A percentile compares a stretch with the other conserved stretches of the same genome.
phyloP scores from a whole-genome alignment of 1,140 invertebrate genomes.

The Artemia franciscana region DNA sequence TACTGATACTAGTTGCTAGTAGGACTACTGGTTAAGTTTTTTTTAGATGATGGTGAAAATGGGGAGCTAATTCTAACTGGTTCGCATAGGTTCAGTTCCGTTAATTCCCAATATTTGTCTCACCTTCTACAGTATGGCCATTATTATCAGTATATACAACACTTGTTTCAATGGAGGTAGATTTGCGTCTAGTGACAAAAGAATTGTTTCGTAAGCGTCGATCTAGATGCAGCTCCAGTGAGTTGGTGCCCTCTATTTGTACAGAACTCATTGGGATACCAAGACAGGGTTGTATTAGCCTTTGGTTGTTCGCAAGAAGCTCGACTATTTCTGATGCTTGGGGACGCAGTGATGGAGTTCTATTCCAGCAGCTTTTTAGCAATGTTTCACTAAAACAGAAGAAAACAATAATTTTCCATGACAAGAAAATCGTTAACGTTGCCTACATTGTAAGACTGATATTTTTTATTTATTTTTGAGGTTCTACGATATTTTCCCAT shows the following conservation, averaged over 20 bases:
- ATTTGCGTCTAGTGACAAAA: not conserved
- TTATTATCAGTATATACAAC: not conserved
- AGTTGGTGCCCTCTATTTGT: slow-evolving; percentile 33
- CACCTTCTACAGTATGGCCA: not conserved
- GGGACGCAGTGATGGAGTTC: slow-evolving; percentile 39
- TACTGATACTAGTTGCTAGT: too few species aligned
- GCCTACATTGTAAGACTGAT: too few species aligned
- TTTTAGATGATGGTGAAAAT: too few species aligned
- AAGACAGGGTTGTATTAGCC: slow-evolving; percentile 48
- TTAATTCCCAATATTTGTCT: too few species aligned
- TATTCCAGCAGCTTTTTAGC: slow-evolving; percentile 49
- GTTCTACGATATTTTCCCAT: too few species aligned
- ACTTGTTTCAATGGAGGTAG: not conserved
- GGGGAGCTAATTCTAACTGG: too few species aligned
- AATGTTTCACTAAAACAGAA: slow-evolving; percentile 37
- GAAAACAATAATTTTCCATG: too few species aligned
- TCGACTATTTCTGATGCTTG: slow-evolving; percentile 51
- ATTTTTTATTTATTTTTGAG: too few species aligned
- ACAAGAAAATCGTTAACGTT: too few species aligned
- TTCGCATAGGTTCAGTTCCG: too few species aligned
- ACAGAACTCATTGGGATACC: slow-evolving; percentile 48
- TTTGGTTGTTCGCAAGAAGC: slow-evolving; percentile 44
- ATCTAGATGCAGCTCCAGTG: slow-evolving; percentile 27
- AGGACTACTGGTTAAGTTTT: too few species aligned
- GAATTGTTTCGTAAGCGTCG: slow-evolving; percentile 10